Evolutionary conservation across 1,140 invertebrate species (phyloP), one percentile per base, ranked within the genome.

Genomic region (Hycleus phaleratus): DNA sequence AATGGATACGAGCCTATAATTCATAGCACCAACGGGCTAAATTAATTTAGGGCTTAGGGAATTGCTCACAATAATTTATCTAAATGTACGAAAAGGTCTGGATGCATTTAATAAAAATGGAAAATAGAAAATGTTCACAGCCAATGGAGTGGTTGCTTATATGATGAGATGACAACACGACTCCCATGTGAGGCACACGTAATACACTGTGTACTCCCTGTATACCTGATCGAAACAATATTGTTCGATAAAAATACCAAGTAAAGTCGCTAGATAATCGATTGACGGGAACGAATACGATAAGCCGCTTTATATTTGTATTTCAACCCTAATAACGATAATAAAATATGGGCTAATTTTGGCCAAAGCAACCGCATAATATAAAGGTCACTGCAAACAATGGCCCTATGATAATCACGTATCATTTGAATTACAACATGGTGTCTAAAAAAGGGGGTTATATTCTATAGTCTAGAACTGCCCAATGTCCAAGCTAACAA

Each of bases 1-100:
- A 68, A 68, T 67, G 67, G 65, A 67, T 67, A 68, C 60, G 63
- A 60, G 63, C 55, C 56, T 59, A 61, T 68, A 68, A 68, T 59
- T 68, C 67, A 68, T 68, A 56, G 61, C 50, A 56, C 62, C 32
- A 65, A 67, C 66, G 65, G 67, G 67, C 67, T 63, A 68, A 68
- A 68, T 68, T 68, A 68, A 68, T 68, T 68, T 65, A 53, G 61
- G 32, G 55, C 58, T 63, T 63, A 48, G 59, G 61, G 59, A 59
- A 63, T 63, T 61, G 60, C 57, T 56, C 46, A 54, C 60, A 60
- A 59, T 59, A 62, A 62, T 62, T 62, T 56, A 62, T 18, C 18
- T 58, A 62, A 48, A 50, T 54, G 49, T 54, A 62, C 46, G 43
- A 44, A 51, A 26, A 32, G 32, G 32, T 32, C 7, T 32, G 3